Evolutionary conservation across 1,140 invertebrate genomes (phyloP).

Genomic region (Drosophila takahashii): DNA sequence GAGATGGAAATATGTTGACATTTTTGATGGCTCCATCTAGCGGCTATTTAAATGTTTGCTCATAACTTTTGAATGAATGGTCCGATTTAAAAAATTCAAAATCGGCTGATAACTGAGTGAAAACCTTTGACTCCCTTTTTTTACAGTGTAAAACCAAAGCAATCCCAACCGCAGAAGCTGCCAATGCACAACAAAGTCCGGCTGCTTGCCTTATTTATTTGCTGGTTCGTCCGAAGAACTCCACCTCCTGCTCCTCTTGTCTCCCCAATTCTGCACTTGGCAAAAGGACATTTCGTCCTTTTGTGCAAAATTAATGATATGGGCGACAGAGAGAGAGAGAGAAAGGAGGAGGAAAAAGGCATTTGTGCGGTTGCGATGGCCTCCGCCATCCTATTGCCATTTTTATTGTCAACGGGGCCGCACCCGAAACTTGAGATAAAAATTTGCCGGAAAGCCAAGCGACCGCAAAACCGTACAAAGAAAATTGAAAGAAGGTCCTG

Average conservation of each 20-base stretch:
- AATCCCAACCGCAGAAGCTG: conserved; percentile 53
- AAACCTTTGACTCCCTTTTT: not conserved
- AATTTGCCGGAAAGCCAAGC: conserved; percentile 53
- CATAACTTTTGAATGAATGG: too few relatives aligned
- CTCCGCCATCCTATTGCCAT: conserved; percentile 62
- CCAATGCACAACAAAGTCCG: conserved; percentile 74
- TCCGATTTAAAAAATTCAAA: too few relatives aligned
- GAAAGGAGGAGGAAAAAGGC: conserved; percentile 4
- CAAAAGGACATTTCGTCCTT: conserved; percentile 63
- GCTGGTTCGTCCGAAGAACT: conserved; percentile 41
- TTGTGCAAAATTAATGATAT: conserved; percentile 78
- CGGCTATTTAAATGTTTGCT: too few relatives aligned
- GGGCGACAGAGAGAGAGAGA: conserved; percentile 37
- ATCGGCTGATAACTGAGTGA: too few relatives aligned
- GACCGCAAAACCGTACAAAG: conserved; percentile 65
- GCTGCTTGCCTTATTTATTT: conserved; percentile 71
- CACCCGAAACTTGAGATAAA: conserved; percentile 62
- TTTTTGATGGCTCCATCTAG: too few relatives aligned
- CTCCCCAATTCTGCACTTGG: conserved; percentile 57
- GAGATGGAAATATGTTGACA: too few relatives aligned
- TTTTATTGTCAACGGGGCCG: conserved; percentile 70
- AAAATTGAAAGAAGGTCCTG: conserved; percentile 67
- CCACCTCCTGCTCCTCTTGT: conserved; percentile 30
- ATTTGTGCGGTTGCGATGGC: conserved; percentile 33
- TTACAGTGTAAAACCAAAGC: conserved; percentile 6